A percentile compares a stretch with the other conserved stretches of the same genome.
phyloP scores from a whole-genome alignment of 2,113 vertebrate genomes.

The Manacus vitellinus region DNA sequence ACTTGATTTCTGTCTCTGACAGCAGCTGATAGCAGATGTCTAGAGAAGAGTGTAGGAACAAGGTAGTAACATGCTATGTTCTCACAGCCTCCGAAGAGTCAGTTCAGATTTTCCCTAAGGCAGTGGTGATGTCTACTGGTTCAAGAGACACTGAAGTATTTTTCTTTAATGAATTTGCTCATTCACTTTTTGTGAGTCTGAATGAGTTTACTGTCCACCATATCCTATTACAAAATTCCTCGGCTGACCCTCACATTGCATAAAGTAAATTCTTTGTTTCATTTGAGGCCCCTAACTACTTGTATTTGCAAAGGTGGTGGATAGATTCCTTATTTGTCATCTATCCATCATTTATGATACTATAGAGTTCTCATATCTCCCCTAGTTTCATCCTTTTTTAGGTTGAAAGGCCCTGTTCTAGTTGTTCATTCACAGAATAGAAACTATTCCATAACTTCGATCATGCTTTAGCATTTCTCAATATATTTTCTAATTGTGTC shows the following conservation, averaged over 20 bases:
- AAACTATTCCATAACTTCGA: neutral
- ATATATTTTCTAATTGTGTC: neutral
- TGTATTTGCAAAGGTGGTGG: neutral
- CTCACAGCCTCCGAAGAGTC: neutral
- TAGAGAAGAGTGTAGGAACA: neutral
- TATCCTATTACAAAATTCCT: neutral
- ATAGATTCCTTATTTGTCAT: neutral
- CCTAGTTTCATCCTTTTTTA: neutral
- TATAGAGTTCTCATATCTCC: neutral
- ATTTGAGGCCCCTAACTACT: neutral
- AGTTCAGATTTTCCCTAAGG: neutral
- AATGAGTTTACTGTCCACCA: neutral
- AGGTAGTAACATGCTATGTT: neutral
- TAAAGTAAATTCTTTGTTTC: neutral
- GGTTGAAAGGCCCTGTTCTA: neutral
- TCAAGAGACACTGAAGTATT: neutral
- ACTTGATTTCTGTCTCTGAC: neutral
- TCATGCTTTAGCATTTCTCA: neutral
- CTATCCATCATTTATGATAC: neutral
- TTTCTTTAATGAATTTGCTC: neutral
- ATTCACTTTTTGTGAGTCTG: neutral
- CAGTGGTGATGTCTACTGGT: neutral
- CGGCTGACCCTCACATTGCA: neutral
- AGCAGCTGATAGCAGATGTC: neutral
- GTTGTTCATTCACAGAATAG: neutral